Base-by-base conservation (phyloP, 2,797 vertebrate genomes). In the Pantherophis vulpinus region DNA sequence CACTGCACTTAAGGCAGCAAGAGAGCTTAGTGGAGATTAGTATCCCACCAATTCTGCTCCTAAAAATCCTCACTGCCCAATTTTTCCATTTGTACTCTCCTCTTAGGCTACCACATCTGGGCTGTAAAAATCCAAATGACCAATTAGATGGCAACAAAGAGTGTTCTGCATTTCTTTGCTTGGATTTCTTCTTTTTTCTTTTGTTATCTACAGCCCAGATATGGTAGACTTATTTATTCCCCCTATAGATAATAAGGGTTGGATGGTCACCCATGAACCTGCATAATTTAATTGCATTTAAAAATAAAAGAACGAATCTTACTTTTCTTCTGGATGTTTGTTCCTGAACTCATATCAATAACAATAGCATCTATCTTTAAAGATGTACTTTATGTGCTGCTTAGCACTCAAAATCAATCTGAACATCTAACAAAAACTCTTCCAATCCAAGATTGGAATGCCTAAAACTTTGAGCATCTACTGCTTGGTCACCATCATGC, bases 271-370 rank as follows among this genome's bases (percentile, higher is more conserved):
- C n/a, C 83, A 70, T 86, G 18, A 59, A 66, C 55, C 16, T 23
- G 32, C 51, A 58, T n/a, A 89, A 37, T 79, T 89, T 93, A 91
- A 89, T 83, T 89, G 86, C 37, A 86, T 47, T 74, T 89, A 51
- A 74, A 89, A 63, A 91, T 47, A 91, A 79, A 47, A 87, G 87
- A 87, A 93, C 89, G 86, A 91, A 92, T 95, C 93, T 89, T 91
- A 94, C 23, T 93, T 94, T 92, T 89, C 47, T 93, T 93, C 93
- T 55, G 90, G 90, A 87, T 94, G 56, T 3, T 2, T 90, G 74
- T 79, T 93, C 90, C 61, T 92, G 51, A 94, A 20, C 88, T 79
- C 63, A 42, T 83, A 60, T 92, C 56, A 25, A 90, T 88, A 94
- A 95, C 92, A 94, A 23, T 23, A 91, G 91, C 60, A 91, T 61